phyloP scores from a whole-genome alignment of 1,140 invertebrate species.

The Drosophila seguyi region DNA sequence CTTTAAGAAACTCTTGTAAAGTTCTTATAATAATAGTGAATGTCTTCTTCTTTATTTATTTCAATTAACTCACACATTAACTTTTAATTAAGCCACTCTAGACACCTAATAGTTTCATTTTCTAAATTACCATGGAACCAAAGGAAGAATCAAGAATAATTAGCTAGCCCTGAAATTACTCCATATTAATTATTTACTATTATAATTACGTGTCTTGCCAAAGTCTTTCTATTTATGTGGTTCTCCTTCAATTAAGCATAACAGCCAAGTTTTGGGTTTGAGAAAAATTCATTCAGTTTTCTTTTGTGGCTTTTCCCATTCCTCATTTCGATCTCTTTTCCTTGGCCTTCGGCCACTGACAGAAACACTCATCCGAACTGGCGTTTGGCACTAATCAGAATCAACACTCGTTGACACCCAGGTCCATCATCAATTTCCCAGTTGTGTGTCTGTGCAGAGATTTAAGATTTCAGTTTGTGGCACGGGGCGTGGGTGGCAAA shows the following conservation, averaged over 20 bases:
- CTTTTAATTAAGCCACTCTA: background rate
- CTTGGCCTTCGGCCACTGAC: conserved; percentile 16
- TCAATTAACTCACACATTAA: background rate
- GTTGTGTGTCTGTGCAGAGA: background rate
- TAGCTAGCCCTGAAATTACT: background rate
- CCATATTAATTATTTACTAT: background rate
- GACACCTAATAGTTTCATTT: background rate
- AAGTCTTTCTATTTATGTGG: background rate
- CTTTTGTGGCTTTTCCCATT: conserved; percentile 8
- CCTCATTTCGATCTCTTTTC: conserved; percentile 4
- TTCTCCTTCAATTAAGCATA: background rate
- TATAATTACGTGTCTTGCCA: too few species aligned
- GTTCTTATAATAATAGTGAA: background rate
- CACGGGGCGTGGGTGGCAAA: conserved; percentile 27
- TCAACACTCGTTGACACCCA: conserved; percentile 28
- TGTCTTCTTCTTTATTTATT: background rate
- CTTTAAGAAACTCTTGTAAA: background rate
- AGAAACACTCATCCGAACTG: conserved; percentile 48
- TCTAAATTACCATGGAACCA: background rate
- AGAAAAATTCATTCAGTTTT: conserved; percentile 15
- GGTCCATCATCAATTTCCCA: conserved; percentile 19
- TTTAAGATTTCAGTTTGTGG: conserved; percentile 53
- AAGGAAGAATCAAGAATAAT: background rate
- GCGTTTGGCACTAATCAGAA: conserved; percentile 73
- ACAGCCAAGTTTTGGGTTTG: background rate